A percentile compares a stretch with the other conserved stretches of the same genome.
phyloP scores from a whole-genome alignment of 2,113 vertebrate genomes.

The Nothoprocta perdicaria region DNA sequence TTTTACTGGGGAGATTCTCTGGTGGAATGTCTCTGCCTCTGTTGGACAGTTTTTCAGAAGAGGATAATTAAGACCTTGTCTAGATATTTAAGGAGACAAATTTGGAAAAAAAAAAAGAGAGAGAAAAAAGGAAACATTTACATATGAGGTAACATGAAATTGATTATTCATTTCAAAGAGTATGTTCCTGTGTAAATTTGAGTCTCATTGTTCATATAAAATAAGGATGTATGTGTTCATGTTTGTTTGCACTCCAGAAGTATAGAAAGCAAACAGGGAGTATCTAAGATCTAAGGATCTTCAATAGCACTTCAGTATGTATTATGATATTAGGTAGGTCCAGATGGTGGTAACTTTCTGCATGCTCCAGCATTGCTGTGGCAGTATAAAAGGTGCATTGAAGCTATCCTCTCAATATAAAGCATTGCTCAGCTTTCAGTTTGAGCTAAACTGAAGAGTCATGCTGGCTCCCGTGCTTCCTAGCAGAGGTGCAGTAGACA shows the following conservation, averaged over 20 bases:
- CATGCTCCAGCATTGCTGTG: not conserved
- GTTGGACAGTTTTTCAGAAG: not conserved
- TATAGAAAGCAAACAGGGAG: not conserved
- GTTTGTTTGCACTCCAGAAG: not conserved
- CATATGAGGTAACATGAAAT: not conserved
- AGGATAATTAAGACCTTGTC: not conserved
- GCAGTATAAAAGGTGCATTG: no score
- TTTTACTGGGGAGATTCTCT: not conserved
- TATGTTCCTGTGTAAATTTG: not conserved
- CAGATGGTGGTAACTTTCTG: not conserved
- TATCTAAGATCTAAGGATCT: not conserved
- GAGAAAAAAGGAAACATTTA: not conserved
- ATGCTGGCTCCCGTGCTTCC: fast-evolving
- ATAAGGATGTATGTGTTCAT: not conserved
- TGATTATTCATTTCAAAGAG: not conserved
- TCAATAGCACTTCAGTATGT: not conserved
- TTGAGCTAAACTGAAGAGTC: not conserved
- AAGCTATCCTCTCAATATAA: not conserved
- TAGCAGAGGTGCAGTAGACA: not conserved
- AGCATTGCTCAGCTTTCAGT: not conserved
- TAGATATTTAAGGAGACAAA: not conserved
- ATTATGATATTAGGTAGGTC: not conserved
- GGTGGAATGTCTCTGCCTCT: not conserved
- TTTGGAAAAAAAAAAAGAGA: not conserved
- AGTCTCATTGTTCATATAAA: not conserved